Conservation (phyloP, 2,888 invertebrate genomes). For the Deilephila porcellus region DNA sequence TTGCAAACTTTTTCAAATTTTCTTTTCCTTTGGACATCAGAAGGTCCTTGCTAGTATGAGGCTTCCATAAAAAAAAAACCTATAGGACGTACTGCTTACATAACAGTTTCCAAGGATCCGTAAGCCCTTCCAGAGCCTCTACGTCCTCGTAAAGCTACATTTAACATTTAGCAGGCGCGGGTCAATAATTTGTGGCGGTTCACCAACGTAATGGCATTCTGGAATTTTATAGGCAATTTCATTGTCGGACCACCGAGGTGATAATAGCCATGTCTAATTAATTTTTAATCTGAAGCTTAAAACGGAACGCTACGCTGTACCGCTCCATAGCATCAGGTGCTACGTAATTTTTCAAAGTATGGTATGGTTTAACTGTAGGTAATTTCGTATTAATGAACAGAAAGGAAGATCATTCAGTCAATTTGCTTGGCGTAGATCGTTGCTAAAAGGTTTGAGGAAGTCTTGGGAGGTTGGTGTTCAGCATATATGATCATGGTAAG, state of each 20-base stretch:
- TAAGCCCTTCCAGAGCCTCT: conserved; percentile 30
- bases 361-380: neutral
- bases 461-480: too few relatives aligned
- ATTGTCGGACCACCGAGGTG: conserved; percentile 46
- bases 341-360: neutral
- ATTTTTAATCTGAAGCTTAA: conserved; percentile 52
- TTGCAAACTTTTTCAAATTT: too few relatives aligned
- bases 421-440: too few relatives aligned
- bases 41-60: too few relatives aligned
- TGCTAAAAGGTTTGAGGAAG: too few relatives aligned
- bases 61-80: too few relatives aligned
- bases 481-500: too few relatives aligned
- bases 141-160: neutral
- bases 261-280: conserved; percentile 57
- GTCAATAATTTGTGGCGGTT: conserved; percentile 51
- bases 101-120: neutral
- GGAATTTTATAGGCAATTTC: conserved; percentile 55
- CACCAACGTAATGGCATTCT: conserved; percentile 42
- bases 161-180: conserved; percentile 42
- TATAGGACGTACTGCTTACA: neutral
- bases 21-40: too few relatives aligned
- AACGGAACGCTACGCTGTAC: conserved; percentile 21
- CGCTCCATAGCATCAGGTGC: neutral
- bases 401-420: neutral
- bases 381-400: neutral